These are phyloP conservation scores for Matsumyia berberina DNA, from an alignment of 2,888 invertebrate species.

Conservation along the genomic window DNA sequence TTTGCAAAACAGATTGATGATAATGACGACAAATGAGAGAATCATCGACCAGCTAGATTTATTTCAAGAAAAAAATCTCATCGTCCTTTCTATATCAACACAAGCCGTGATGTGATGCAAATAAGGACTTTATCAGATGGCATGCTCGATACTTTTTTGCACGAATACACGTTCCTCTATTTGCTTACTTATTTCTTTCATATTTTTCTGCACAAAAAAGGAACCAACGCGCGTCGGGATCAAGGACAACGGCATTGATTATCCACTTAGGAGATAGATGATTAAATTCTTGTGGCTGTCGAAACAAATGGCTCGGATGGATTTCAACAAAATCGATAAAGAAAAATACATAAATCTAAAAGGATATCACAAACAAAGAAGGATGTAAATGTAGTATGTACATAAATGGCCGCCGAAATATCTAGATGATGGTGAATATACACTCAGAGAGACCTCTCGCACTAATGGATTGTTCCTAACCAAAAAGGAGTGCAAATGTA, in stretches of 20 bases:
- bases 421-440: slow-evolving; percentile 12
- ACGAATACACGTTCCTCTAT: not conserved
- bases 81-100: slow-evolving; percentile 10
- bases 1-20: too few species aligned
- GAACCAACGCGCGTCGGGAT: slow-evolving; percentile 35
- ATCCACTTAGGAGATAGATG: slow-evolving; percentile 58
- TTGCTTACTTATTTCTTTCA: not conserved
- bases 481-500: slow-evolving; percentile 48
- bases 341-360: slow-evolving; percentile 40
- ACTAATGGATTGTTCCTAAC: slow-evolving; percentile 62
- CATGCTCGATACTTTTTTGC: not conserved
- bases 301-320: slow-evolving; percentile 58
- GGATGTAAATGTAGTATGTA: not conserved
- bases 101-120: not conserved
- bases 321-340: slow-evolving; percentile 63
- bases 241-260: slow-evolving; percentile 55
- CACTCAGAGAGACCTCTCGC: slow-evolving; percentile 10
- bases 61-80: not conserved
- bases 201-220: not conserved
- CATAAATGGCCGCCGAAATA: slow-evolving; percentile 17
- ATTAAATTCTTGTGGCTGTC: slow-evolving; percentile 54
- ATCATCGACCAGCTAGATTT: too few species aligned
- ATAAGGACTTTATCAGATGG: slow-evolving; percentile 16
- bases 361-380: not conserved
- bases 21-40: too few species aligned